Percentiles rank a stretch among this genome's conserved stretches.
These are phyloP conservation scores for Barbus barbus DNA, from an alignment of 2,113 vertebrate genomes.

Conservation along the genomic window DNA sequence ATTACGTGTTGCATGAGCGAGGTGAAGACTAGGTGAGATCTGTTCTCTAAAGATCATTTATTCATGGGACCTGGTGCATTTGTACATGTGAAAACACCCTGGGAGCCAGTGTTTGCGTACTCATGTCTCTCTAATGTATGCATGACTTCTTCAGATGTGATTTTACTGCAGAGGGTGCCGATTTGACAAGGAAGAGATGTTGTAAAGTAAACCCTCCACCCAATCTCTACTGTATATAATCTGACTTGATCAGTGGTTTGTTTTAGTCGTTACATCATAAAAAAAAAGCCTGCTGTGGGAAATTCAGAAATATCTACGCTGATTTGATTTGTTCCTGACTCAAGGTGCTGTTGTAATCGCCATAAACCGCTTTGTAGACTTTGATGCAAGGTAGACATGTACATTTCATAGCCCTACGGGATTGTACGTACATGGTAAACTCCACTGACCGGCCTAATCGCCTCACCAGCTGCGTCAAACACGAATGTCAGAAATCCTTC, in stretches of 20 bases:
- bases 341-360: background rate
- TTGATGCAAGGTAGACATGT: background rate
- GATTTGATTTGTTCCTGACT: slow-evolving; percentile 2
- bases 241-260: background rate
- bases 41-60: slow-evolving; percentile 39
- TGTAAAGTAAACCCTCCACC: background rate
- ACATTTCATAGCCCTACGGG: background rate
- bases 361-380: background rate
- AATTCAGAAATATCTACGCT: background rate
- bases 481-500: slow-evolving; percentile 49
- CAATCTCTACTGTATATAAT: background rate
- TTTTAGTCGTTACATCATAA: background rate
- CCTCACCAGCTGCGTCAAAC: slow-evolving; percentile 32
- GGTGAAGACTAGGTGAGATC: slow-evolving; percentile 5
- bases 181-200: background rate
- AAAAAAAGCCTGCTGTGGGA: background rate
- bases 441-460: slow-evolving; percentile 52
- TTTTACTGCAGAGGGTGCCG: background rate
- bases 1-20: background rate
- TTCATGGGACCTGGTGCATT: slow-evolving; percentile 33
- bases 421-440: background rate
- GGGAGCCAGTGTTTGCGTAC: background rate
- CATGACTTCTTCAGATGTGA: background rate
- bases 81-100: background rate
- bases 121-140: background rate